phyloP scores from a whole-genome alignment of 2,113 vertebrate genomes.

The Gnathonemus longibarbis region DNA sequence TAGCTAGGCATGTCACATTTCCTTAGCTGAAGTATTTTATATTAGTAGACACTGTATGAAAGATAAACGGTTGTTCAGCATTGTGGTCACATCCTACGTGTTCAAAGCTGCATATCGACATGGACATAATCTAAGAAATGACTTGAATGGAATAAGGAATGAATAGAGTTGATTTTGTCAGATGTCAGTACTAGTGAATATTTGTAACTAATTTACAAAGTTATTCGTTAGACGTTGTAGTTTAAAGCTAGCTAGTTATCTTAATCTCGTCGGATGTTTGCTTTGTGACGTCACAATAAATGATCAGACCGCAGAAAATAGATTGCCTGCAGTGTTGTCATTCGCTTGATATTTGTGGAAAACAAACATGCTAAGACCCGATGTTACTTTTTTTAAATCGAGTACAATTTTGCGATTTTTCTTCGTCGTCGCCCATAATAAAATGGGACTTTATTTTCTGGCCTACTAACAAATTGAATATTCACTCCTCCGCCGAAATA shows the following conservation, averaged over 20 bases:
- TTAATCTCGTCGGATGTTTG: neutral
- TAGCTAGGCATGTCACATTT: neutral
- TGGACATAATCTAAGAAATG: neutral
- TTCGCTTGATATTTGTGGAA: neutral
- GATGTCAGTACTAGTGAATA: neutral
- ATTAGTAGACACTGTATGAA: neutral
- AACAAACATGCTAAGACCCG: neutral
- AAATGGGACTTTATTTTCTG: neutral
- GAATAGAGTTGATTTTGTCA: neutral
- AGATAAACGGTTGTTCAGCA: neutral
- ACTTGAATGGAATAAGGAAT: neutral
- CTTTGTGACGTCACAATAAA: conserved; percentile 7
- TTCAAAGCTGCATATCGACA: neutral
- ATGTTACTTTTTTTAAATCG: neutral
- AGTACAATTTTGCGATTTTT: neutral
- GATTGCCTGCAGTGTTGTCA: neutral
- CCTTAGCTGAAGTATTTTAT: neutral
- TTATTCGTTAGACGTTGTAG: neutral
- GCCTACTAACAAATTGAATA: neutral
- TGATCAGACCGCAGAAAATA: neutral
- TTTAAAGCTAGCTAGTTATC: neutral
- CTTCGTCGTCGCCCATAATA: neutral
- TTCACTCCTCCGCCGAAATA: neutral
- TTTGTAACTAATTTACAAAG: neutral
- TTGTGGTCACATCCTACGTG: neutral